A percentile compares a stretch with the other conserved stretches of the same genome.
Evolutionary conservation across 2,113 vertebrate species (phyloP).

Genomic region (Megaceryle torquata): DNA sequence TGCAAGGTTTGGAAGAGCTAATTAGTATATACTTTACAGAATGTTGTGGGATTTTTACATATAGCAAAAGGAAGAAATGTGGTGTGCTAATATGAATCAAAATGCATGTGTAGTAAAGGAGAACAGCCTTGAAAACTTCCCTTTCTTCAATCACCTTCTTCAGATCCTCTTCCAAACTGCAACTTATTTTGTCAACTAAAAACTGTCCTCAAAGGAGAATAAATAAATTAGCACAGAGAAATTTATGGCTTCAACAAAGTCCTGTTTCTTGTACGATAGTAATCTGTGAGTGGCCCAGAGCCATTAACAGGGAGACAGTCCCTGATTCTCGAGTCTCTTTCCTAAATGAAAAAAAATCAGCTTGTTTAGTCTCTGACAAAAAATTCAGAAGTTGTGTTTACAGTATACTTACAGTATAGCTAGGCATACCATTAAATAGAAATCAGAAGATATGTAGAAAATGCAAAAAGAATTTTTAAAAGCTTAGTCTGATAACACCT

Average conservation of each 20-base stretch:
- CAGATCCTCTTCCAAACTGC: not conserved
- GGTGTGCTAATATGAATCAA: not conserved
- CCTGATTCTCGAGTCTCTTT: slow-evolving; percentile 10
- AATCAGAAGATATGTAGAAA: not conserved
- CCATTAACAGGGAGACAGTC: not conserved
- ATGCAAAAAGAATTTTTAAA: not conserved
- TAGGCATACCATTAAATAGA: not conserved
- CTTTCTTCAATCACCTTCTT: not conserved
- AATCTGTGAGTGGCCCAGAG: not conserved
- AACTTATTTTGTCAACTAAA: not conserved
- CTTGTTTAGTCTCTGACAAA: not conserved
- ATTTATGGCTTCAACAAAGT: not conserved
- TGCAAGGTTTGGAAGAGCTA: not conserved
- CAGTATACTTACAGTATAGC: not conserved
- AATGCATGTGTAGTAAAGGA: not conserved
- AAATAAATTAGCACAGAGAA: not conserved
- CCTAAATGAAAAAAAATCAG: not conserved
- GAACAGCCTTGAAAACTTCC: not conserved
- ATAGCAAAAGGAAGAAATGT: not conserved
- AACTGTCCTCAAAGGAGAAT: not conserved
- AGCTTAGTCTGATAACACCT: not conserved
- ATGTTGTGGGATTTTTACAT: not conserved
- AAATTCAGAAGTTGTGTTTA: not conserved
- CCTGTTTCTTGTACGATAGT: not conserved
- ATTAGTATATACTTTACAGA: not conserved